These are phyloP conservation scores for Oreamnos americanus DNA, from an alignment of 2,113 vertebrate species.

Conservation along the genomic window DNA sequence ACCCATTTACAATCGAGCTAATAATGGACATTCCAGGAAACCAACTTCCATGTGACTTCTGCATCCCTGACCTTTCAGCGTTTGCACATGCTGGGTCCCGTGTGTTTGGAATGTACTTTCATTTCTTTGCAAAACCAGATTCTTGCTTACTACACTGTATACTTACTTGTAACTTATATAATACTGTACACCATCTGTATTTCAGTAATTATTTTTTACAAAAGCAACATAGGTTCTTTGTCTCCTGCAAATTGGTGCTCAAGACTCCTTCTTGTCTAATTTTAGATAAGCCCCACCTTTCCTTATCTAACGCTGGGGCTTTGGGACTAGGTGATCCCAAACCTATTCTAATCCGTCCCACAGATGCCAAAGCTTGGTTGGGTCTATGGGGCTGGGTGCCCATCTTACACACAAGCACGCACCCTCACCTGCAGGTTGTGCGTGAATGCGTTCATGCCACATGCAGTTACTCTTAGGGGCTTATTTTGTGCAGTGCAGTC, in stretches of 20 bases:
- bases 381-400: neutral
- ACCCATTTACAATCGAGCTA: neutral
- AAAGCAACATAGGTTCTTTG: neutral
- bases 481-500: neutral
- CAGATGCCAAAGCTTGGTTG: neutral
- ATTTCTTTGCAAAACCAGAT: neutral
- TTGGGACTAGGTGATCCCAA: neutral
- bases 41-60: neutral
- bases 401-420: fast-evolving
- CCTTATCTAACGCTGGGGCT: neutral
- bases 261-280: neutral
- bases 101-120: neutral
- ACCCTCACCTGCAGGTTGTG: neutral
- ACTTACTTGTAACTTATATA: neutral
- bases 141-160: neutral
- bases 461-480: neutral
- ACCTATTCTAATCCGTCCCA: no score
- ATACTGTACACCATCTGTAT: neutral
- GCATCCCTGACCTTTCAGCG: neutral
- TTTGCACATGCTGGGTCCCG: neutral
- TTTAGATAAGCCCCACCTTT: neutral
- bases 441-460: no score
- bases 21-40: neutral
- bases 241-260: neutral
- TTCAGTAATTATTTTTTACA: neutral